Base-by-base conservation (phyloP, 2,888 invertebrate species). In the Ennomos quercinarius region DNA sequence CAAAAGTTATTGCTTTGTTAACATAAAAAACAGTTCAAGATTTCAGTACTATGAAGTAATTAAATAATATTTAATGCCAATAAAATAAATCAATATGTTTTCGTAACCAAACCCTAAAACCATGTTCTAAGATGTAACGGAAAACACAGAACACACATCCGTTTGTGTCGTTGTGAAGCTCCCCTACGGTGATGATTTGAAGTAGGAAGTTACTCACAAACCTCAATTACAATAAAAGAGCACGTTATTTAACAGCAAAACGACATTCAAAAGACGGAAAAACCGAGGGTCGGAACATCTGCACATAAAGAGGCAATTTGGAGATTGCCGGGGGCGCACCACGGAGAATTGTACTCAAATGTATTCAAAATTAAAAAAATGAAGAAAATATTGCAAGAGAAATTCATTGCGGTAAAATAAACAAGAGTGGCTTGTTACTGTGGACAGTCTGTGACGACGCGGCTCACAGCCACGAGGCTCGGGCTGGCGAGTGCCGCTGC, bases 251-350 rank as follows among this genome's bases (percentile, higher is more conserved):
- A 91, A 87, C 91, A 86, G 89, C 87, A 88, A 89, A 91, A 89
- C 87, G 91, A 91, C 91, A 91, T 91, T 91, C 89, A 91, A 91
- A 90, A 91, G 91, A 91, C 86, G 89, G 89, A 88, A 91, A 89
- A 89, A 86, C 87, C 88, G 90, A 87, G 91, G 90, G 89, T 89
- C 82, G 91, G 87, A 89, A 89, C 91, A 90, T 92, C 91, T 91
- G 91, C 88, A 90, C 91, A 91, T 91, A 92, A 92, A 92, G 91
- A 91, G 91, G 91, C 91, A 92, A 92, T 92, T 92, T 92, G 91
- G 86, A 91, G 87, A 92, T 92, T 92, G 91, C 91, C 91, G 86
- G 86, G 88, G 91, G 91, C 91, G 88, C 78, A 83, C 84, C 86
- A 83, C 84, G 80, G 84, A 84, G 89, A 88, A 91, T 91, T 90